phyloP scores from a whole-genome alignment of 2,113 vertebrate genomes.

The Phalacrocorax aristotelis region DNA sequence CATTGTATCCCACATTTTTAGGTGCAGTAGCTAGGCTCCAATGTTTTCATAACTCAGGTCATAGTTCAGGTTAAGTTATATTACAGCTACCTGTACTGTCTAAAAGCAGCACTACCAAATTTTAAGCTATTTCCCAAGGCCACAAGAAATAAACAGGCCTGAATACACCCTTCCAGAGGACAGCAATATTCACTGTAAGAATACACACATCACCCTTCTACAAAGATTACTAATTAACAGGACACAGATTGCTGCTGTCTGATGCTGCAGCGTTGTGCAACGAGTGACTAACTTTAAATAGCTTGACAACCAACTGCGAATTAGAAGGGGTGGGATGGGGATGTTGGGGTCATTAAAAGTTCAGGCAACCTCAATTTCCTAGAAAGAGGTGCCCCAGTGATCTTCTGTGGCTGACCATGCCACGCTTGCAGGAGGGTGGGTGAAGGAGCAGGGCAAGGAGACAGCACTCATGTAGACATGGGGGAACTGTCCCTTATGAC shows the following conservation, averaged over 20 bases:
- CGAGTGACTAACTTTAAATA: neutral
- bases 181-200: neutral
- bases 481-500: rapidly evolving
- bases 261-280: neutral
- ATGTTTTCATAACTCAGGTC: neutral
- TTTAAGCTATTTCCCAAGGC: neutral
- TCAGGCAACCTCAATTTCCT: neutral
- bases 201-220: neutral
- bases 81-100: neutral
- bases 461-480: rapidly evolving
- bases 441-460: neutral
- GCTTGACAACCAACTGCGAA: neutral
- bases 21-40: neutral
- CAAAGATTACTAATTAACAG: neutral
- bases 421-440: rapidly evolving
- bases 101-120: neutral
- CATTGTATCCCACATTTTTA: neutral
- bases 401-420: neutral
- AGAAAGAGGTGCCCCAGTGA: rapidly evolving
- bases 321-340: neutral
- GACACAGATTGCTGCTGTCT: neutral
- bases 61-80: neutral
- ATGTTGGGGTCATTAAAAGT: neutral
- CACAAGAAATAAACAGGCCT: neutral
- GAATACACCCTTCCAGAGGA: neutral